A percentile compares a stretch with the other conserved stretches of the same genome.
Evolutionary conservation across 35 echinoderm and acorn worm genomes (phyloP).

Genomic region (Ophioderma brevispina): DNA sequence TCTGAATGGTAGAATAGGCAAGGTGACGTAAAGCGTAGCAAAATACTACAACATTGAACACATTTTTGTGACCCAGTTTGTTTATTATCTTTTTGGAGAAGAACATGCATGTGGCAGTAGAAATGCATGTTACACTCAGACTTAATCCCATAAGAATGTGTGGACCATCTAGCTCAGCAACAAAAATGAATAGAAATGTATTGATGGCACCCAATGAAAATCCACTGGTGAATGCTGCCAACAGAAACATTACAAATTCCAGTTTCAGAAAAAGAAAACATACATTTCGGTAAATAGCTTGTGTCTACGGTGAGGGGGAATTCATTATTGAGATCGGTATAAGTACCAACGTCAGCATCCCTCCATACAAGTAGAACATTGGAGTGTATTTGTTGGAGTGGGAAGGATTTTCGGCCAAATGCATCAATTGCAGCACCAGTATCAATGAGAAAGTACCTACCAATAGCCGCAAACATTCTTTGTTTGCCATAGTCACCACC

Average conservation of each 20-base stretch:
- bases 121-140: conserved; percentile 35
- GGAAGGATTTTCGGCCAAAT: neutral
- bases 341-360: neutral
- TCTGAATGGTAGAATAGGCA: conserved; percentile 52
- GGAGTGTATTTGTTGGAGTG: neutral
- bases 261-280: neutral
- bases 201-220: conserved; percentile 12
- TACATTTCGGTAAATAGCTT: neutral
- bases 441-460: neutral
- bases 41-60: conserved; percentile 51
- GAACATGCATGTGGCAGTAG: conserved; percentile 51
- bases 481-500: neutral
- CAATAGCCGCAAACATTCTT: neutral
- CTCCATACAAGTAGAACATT: neutral
- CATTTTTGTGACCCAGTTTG: conserved; percentile 39
- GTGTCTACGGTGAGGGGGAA: neutral
- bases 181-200: conserved; percentile 60
- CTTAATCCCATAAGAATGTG: conserved; percentile 31
- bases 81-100: conserved; percentile 55
- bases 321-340: neutral
- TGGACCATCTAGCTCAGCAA: conserved; percentile 38
- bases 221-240: conserved; percentile 26
- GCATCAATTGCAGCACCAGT: neutral
- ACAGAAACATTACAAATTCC: neutral
- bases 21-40: conserved; percentile 61